Evolutionary conservation across 1,140 invertebrate species (phyloP), one percentile per base, ranked within the genome.

Genomic region (Physella acuta): DNA sequence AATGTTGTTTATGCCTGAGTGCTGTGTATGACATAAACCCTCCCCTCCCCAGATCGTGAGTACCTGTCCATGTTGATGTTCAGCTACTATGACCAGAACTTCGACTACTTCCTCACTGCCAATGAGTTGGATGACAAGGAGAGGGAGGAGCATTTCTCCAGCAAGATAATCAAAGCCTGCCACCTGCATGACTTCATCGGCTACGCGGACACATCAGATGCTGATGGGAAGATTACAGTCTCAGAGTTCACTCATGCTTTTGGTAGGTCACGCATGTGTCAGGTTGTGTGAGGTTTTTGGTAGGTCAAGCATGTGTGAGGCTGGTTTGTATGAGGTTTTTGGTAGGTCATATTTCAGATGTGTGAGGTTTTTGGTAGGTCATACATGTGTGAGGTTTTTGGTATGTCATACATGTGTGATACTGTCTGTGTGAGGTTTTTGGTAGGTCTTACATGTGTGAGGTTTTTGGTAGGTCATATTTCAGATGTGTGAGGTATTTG

Each of bases 201-300:
- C 44, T 92, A 88, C 84, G 91, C 92, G 76, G 91, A 92, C 77
- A 82, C 86, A 1, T 88, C 60, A 30, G 68, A 91, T 75, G 86
- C 88, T 71, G 90, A 92, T 78, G 88, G 88, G 2, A 87, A 87
- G 67, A 84, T 93, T 39, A 89, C 88, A 70, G 88, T 91, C 58
- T 90, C 90, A 77, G 91, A 92, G 79, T 92, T 93, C 81, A 90
- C 92, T 81, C 85, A 89, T 69, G 91, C 91, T 51, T 92, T 92
- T 84, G 91, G 90, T 87, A 91, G 91, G 86, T 87, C n/a, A n/a
- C n/a, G n/a, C n/a, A n/a, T n/a, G n/a, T n/a, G n/a, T n/a, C n/a
- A n/a, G n/a, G n/a, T 59, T 31, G 14, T 59, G 26, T 59, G 14
- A 31, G 4, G 17, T 31, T 56, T 56, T 5, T n/a, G 24, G 5